Percentiles rank a stretch among this genome's conserved stretches.
Evolutionary conservation across 2,113 vertebrate species (phyloP).

Genomic region (Lepidothrix coronata): DNA sequence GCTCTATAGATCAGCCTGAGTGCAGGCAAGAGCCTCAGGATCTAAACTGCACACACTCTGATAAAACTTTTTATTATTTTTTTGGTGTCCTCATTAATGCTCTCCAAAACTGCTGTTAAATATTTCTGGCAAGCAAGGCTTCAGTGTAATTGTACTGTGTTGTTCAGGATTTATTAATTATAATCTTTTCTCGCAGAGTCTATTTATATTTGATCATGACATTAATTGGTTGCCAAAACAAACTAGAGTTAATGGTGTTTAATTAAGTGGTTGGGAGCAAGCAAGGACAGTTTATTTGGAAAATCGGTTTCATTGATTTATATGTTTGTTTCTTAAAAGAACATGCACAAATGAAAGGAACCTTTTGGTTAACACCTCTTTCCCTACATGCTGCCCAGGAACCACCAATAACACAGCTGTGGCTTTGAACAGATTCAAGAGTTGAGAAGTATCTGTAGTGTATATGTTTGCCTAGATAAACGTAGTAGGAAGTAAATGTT

Average conservation of each 20-base stretch:
- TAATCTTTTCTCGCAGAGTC: conserved; percentile 65
- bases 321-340: conserved; percentile 35
- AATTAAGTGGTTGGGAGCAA: conserved; percentile 72
- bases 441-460: not conserved
- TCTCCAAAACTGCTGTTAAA: conserved; percentile 53
- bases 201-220: conserved; percentile 73
- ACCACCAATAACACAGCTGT: not conserved
- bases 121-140: conserved; percentile 58
- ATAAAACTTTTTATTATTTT: conserved; percentile 50
- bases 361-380: not conserved
- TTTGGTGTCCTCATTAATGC: conserved; percentile 49
- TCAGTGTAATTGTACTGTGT: conserved; percentile 50
- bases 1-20: not conserved
- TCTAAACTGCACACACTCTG: not conserved
- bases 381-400: not conserved
- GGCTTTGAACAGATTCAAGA: not conserved
- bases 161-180: conserved; percentile 73
- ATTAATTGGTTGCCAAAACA: conserved; percentile 75
- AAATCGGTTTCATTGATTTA: conserved; percentile 60
- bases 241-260: conserved; percentile 75
- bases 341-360: conserved; percentile 1
- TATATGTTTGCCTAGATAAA: not conserved
- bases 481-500: not conserved
- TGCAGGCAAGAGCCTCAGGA: conserved; percentile 3
- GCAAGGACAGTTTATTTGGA: conserved; percentile 60